Conservation (phyloP, 2,797 vertebrate genomes). For the Buceros bicornis region DNA sequence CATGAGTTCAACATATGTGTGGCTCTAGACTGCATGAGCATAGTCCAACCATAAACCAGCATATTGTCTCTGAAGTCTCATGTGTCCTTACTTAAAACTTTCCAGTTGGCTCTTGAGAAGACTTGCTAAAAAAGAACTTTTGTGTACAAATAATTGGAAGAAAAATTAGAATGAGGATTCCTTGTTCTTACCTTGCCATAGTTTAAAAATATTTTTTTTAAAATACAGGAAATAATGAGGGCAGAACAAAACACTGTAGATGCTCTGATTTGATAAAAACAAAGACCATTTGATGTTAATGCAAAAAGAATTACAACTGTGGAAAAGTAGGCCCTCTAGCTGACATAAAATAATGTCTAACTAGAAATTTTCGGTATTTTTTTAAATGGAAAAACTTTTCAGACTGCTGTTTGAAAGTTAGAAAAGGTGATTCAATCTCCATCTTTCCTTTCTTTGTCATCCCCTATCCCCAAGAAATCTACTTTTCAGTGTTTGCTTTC, state of each 20-base stretch:
- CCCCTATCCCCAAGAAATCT: neutral
- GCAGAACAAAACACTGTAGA: neutral
- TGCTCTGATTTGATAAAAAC: conserved; percentile 14
- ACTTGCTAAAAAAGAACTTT: neutral
- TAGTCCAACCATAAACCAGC: conserved; percentile 21
- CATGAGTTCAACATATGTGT: conserved; percentile 59
- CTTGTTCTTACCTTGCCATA: conserved; percentile 7
- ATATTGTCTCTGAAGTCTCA: conserved; percentile 35
- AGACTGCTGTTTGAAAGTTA: neutral
- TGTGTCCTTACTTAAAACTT: conserved; percentile 18
- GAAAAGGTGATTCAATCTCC: neutral
- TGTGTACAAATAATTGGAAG: neutral
- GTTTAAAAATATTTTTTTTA: neutral
- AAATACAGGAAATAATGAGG: neutral
- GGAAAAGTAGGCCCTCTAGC: conserved; percentile 56
- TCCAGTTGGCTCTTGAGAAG: neutral
- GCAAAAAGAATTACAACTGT: conserved; percentile 6
- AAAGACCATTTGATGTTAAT: neutral
- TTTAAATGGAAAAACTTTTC: neutral
- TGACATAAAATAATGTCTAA: conserved; percentile 10
- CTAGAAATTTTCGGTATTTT: neutral
- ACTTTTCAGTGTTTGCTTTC: neutral
- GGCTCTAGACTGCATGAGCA: neutral
- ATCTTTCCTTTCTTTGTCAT: neutral
- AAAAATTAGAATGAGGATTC: neutral